Base-by-base conservation (phyloP, 2,888 invertebrate species). In the Stegana nigrithorax region DNA sequence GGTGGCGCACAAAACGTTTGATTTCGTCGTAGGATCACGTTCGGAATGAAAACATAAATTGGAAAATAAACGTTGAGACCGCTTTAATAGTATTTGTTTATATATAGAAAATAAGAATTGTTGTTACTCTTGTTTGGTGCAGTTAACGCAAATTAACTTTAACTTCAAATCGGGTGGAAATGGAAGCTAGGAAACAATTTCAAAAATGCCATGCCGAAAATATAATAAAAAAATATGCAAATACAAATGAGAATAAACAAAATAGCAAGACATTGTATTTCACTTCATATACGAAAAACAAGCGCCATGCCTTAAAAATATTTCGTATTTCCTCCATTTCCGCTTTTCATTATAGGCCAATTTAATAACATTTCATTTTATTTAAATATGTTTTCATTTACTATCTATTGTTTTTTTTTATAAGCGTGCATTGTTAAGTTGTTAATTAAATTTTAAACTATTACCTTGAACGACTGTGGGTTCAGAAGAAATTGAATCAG, bases 381-480 rank as follows among this genome's bases (percentile, higher is more conserved):
- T 23, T 47, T 5, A 47, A 17, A 8, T 23, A 10, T 47, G 5
- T 47, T 47, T 47, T 8, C 17, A n/a, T 47, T 47, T 47, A 23
- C 23, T 10, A 21, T 47, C 5, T 25, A 17, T 23, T 7, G 10
- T 1, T 8, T 23, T 10, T 10, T 23, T 42, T 42, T 42, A 19
- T 26, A 50, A 55, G 36, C 53, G 53, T 55, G 53, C 53, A 55
- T 21, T 23, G 19, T 19, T 21, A 5, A 32, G 2, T 23, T 29
- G n/a, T 26, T 7, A 27, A 47, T n/a, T 10, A 27, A 32, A 27
- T 57, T 58, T 59, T 59, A 61, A 27, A 50, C 21, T 19, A 63
- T 67, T 78, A 78, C 78, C 78, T 78, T 80, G 71, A 78, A 80
- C 71, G 78, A 78, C 78, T 78, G 67, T 63, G 61, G 42, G 61